Base-by-base conservation (phyloP, 2,113 vertebrate genomes). In the Erythrocebus patas region DNA sequence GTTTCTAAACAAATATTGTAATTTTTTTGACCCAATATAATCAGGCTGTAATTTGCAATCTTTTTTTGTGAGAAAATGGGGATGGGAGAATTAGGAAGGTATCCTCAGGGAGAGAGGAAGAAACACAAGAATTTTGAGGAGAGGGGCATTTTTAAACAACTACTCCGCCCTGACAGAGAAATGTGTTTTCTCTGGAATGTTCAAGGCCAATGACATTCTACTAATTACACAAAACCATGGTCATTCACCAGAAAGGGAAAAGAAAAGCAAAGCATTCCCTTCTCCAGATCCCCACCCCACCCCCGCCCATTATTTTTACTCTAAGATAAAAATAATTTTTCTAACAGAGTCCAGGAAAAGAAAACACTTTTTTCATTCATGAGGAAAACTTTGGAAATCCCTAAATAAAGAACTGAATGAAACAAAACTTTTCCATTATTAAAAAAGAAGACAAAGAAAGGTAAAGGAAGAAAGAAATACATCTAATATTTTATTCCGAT, bases 251-350 rank as follows among this genome's bases (percentile, higher is more conserved):
- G 57, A 38, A 73, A 93, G 55, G 48, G 22, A 64, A 89, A 89
- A 80, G 85, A 43, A 90, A 81, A 75, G 35, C 35, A 93, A 92
- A 48, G 76, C 61, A 57, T 57, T 76, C 32, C 50, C 80, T 76
- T n/a, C 81, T 86, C 27, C 9, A 2, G 61, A 64, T 30, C 27
- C 27, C 61, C 27, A 32, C 30, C 12, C 61, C 52, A 2, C 17
- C 12, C 27, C 11, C 27, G 0, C 61, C 12, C 61, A 64, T 84
- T 38, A 35, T 76, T 78, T 59, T 83, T 23, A 91, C 50, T 79
- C n/a, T 40, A 45, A 64, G 40, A 84, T 40, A 87, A 97, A 95
- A 90, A 55, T 86, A 75, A 73, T 66, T 85, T 84, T 61, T 85
- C 84, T 73, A 64, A 92, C 14, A 85, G 59, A 79, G 52, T 38